Conservation (phyloP, 2,113 vertebrate genomes). For the Nothocercus nigrocapillus region DNA sequence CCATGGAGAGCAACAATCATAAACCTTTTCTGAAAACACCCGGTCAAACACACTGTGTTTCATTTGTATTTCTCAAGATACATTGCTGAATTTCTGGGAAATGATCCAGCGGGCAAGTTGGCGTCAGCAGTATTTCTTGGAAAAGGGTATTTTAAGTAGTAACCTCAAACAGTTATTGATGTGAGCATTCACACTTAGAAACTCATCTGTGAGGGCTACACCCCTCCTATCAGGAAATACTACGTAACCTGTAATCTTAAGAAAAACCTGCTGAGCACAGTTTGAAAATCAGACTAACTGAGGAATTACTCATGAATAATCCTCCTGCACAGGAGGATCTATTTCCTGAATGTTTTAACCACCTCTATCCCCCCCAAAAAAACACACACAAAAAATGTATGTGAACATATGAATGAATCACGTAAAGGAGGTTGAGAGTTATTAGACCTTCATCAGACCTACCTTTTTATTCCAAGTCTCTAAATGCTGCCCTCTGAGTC, state of each 20-base stretch:
- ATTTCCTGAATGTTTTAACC: neutral
- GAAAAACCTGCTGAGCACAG: neutral
- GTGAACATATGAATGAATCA: neutral
- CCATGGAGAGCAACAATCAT: neutral
- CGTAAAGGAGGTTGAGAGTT: neutral
- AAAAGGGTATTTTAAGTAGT: neutral
- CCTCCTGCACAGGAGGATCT: neutral
- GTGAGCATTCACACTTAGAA: neutral
- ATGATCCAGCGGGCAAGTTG: neutral
- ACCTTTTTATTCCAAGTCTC: neutral
- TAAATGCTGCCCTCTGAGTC: neutral
- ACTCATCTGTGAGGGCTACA: neutral
- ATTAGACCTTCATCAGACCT: neutral
- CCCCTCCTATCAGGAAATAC: neutral
- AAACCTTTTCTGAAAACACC: neutral
- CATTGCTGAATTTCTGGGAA: neutral
- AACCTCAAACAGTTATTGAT: neutral
- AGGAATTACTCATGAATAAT: slow-evolving; percentile 10
- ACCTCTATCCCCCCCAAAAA: neutral
- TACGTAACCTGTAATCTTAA: neutral
- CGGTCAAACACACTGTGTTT: neutral
- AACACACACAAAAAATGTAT: neutral
- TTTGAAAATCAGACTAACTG: neutral
- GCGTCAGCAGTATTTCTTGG: neutral
- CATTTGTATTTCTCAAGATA: neutral